Evolutionary conservation across 2,113 vertebrate genomes (phyloP).

Genomic region (Trematomus loennbergii): DNA sequence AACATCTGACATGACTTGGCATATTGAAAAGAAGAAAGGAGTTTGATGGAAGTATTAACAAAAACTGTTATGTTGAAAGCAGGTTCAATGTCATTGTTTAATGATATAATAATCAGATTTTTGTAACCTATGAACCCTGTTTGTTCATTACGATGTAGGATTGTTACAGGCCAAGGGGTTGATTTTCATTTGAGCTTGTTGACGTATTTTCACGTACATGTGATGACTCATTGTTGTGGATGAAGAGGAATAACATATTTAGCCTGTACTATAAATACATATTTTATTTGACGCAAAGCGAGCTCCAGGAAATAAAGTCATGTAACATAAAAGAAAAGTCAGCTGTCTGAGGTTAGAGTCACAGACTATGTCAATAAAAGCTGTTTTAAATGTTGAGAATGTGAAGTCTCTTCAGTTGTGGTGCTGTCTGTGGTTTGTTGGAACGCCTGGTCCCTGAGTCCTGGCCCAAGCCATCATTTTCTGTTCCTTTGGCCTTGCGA

Average conservation of each 20-base stretch:
- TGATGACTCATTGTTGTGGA: neutral
- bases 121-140: neutral
- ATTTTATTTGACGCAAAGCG: slow-evolving; percentile 11
- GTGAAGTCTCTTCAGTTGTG: slow-evolving; percentile 53
- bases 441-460: slow-evolving; percentile 42
- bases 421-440: slow-evolving; percentile 49
- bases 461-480: slow-evolving; percentile 55
- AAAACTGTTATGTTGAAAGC: slow-evolving; percentile 8
- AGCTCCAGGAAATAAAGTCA: slow-evolving; percentile 44
- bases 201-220: neutral
- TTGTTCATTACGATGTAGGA: slow-evolving; percentile 4
- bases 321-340: slow-evolving; percentile 30
- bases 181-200: neutral
- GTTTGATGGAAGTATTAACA: slow-evolving; percentile 15
- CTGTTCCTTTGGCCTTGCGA: slow-evolving; percentile 40
- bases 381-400: slow-evolving; percentile 56
- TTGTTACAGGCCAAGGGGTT: neutral
- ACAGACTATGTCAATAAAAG: slow-evolving; percentile 50
- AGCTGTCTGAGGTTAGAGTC: slow-evolving; percentile 29
- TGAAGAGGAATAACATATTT: slow-evolving; percentile 11
- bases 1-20: slow-evolving; percentile 44
- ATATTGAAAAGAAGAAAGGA: slow-evolving; percentile 29
- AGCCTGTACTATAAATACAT: slow-evolving; percentile 3
- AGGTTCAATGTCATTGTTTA: slow-evolving; percentile 14
- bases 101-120: slow-evolving; percentile 3